These are phyloP conservation scores for Cyclophora albipunctata DNA, from an alignment of 2,888 invertebrate species.

Conservation along the genomic window DNA sequence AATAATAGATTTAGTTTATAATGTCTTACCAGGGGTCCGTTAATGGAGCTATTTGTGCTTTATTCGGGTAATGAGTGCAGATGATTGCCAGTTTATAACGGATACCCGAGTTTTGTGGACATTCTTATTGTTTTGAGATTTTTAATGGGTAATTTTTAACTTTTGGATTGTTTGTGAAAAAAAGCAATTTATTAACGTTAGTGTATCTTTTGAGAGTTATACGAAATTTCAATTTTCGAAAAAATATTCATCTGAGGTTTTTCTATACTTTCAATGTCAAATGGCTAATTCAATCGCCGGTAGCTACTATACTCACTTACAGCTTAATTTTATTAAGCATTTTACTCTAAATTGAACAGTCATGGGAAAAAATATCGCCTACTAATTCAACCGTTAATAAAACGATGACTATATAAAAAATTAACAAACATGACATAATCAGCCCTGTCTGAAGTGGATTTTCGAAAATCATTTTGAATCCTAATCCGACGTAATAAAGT, in stretches of 20 bases:
- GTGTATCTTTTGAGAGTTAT: no score
- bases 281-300: no score
- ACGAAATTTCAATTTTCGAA: no score
- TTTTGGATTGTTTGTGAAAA: slow-evolving; percentile 10
- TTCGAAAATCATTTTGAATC: slow-evolving; percentile 9
- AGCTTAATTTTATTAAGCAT: no score
- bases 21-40: slow-evolving; percentile 37
- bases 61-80: slow-evolving; percentile 31
- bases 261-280: no score
- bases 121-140: slow-evolving; percentile 22
- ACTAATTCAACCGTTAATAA: slow-evolving; percentile 27
- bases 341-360: background rate
- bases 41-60: slow-evolving; percentile 25
- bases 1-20: slow-evolving; percentile 48
- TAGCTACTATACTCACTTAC: no score
- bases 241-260: no score
- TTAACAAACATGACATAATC: slow-evolving; percentile 54
- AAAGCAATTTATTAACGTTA: no score
- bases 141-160: slow-evolving; percentile 13
- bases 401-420: slow-evolving; percentile 42
- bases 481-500: slow-evolving; percentile 20
- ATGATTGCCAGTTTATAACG: slow-evolving; percentile 35
- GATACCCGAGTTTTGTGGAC: slow-evolving; percentile 14
- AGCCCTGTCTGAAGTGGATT: slow-evolving; percentile 23
- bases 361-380: slow-evolving; percentile 37